Base-by-base conservation (phyloP, 1,140 invertebrate genomes). In the Eumaeus atala region DNA sequence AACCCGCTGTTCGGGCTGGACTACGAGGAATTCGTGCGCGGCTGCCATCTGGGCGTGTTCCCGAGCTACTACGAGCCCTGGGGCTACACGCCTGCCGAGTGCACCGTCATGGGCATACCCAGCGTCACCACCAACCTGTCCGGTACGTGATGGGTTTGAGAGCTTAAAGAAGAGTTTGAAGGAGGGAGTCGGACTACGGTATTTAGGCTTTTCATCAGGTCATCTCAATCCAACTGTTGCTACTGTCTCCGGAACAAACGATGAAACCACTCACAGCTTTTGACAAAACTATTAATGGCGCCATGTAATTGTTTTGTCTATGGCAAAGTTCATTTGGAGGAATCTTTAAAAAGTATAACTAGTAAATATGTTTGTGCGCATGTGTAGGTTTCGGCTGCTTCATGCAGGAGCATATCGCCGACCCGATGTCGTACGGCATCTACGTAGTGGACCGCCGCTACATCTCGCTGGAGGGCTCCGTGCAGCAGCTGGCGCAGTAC, bases 41-140 rank as follows among this genome's bases (percentile, higher is more conserved):
- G 98, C 40, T 99, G 98, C 74, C 98, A 99, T 89, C 90, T 99
- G 56, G 98, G 98, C 4, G 97, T 99, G 11, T 99, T 99, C 83
- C 98, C 98, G 1, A 99, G 97, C 1, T 99, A 99, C 78, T 99
- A 99, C 78, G 98, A 99, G 83, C 98, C 98, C 0, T 99, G 98
- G 98, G 98, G 98, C 0, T 99, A 99, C 86, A 99, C 98, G 0
- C 98, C 98, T 1, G 98, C 98, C 5, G 98, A 99, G 87, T 99
- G 98, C 74, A 99, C 98, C 0, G 97, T 99, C 6, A 99, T 99
- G 98, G 98, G 98, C 1, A 98, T 99, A 68, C 98, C 98, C 0
- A 98, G 95, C 68, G 92, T 99, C 51, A 98, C 97, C 0, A 99
- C 98, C 9, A 99, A 99, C 86, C 88, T 99, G 11, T 99, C 97